Evolutionary conservation across 2,797 vertebrate genomes (phyloP).

Genomic region (Halcyon badia): DNA sequence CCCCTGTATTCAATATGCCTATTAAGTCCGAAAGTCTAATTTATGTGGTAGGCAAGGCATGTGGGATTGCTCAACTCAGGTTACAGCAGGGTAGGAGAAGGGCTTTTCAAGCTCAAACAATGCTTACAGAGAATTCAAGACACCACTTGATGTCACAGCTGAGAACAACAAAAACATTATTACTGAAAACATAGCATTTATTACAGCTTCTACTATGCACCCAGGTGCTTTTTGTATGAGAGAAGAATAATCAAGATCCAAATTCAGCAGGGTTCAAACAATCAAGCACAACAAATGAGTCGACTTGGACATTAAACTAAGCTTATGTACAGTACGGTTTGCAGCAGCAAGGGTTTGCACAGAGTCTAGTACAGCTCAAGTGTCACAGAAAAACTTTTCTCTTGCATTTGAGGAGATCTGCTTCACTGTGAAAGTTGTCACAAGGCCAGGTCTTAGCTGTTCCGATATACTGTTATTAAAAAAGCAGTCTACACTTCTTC

Average conservation of each 20-base stretch:
- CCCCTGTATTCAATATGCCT: constrained; percentile 73
- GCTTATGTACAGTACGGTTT: accelerated
- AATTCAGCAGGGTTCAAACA: background rate
- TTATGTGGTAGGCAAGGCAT: constrained; percentile 49
- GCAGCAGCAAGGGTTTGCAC: background rate
- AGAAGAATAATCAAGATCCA: background rate
- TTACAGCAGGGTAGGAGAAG: constrained; percentile 63
- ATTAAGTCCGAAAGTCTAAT: constrained; percentile 61
- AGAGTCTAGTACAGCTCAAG: background rate
- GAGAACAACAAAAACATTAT: constrained; percentile 15
- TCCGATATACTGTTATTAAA: background rate
- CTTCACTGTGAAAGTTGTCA: too few relatives aligned
- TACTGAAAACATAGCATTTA: background rate
- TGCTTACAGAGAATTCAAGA: constrained; percentile 27
- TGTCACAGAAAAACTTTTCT: background rate
- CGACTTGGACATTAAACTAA: too few relatives aligned
- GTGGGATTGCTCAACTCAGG: constrained; percentile 60
- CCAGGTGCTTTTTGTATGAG: background rate
- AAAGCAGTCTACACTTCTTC: background rate
- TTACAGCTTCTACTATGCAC: background rate
- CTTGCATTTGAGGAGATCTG: background rate
- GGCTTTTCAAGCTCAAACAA: constrained; percentile 52
- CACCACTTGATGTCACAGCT: background rate
- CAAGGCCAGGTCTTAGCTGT: background rate
- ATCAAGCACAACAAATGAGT: background rate